Base-by-base conservation (phyloP, 2,113 vertebrate genomes). In the Psettodes erumei region DNA sequence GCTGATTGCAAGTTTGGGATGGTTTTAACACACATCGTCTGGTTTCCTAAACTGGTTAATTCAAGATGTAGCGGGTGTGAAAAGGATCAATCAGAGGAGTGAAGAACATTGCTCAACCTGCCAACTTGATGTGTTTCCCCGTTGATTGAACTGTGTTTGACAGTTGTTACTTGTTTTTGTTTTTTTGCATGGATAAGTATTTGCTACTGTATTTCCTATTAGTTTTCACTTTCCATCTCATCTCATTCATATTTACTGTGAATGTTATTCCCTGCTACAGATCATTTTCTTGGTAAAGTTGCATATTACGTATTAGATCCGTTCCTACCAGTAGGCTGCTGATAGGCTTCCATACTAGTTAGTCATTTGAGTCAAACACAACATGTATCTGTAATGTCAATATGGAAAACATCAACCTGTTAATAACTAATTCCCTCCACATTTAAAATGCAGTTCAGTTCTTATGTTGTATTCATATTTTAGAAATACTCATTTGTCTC, bases 251-350 rank as follows among this genome's bases (percentile, higher is more conserved):
- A 33, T 42, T 38, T 32, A 40, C 32, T 43, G 38, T 67, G n/a
- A n/a, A n/a, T n/a, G n/a, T n/a, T n/a, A n/a, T n/a, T n/a, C n/a
- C n/a, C n/a, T n/a, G n/a, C n/a, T n/a, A n/a, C 50, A 51, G 16
- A 11, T 73, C 58, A 1, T 58, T 18, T 25, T 43, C 16, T 19
- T n/a, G 33, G n/a, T 63, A 28, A n/a, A 42, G 19, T 61, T 43
- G 42, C 30, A 51, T 45, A 50, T 35, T 7, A 25, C 23, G 25
- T 83, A n/a, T 54, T n/a, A n/a, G n/a, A 25, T 82, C 69, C 73
- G 35, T 28, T 33, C 15, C 58, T 30, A 12, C 69, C 50, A 59
- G 12, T 55, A 35, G 35, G 32, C 23, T 60, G 54, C 33, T 63
- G 37, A 35, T 21, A 45, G 47, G 18, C 67, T 59, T 72, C 38